Evolutionary conservation across 2,888 invertebrate genomes (phyloP).

Genomic region (Metacarcinus magister): DNA sequence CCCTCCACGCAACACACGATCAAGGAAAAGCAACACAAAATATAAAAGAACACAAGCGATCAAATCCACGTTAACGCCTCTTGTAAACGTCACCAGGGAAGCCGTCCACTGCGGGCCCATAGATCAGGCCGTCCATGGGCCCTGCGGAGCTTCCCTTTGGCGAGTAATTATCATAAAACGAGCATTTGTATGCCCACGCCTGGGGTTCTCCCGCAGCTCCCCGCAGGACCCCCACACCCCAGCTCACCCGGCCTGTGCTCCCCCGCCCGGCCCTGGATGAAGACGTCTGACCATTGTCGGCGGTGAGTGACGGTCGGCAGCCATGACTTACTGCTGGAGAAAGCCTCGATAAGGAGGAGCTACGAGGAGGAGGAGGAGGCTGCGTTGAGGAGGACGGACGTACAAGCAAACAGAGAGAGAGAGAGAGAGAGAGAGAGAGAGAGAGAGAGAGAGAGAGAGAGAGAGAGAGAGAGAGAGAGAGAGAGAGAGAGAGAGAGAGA

Average conservation of each 20-base stretch:
- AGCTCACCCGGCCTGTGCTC: conserved; percentile 36
- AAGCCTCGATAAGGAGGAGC: conserved; percentile 57
- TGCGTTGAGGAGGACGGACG: background rate
- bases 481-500: conserved; percentile 54
- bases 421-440: conserved; percentile 55
- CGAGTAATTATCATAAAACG: conserved; percentile 77
- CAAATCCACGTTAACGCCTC: conserved; percentile 16
- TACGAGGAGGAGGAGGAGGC: background rate
- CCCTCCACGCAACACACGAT: background rate
- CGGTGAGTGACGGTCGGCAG: conserved; percentile 64
- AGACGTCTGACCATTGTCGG: conserved; percentile 77
- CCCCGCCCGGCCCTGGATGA: conserved; percentile 67
- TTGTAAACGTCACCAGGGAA: conserved; percentile 32
- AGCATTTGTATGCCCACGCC: conserved; percentile 78
- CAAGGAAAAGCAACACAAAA: background rate
- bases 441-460: conserved; percentile 46
- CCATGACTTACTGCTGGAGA: conserved; percentile 64
- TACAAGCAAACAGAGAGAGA: conserved; percentile 26
- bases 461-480: conserved; percentile 53
- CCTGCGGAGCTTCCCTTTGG: conserved; percentile 75
- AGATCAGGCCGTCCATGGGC: conserved; percentile 72
- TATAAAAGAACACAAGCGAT: background rate
- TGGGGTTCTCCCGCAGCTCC: conserved; percentile 57
- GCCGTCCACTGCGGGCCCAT: conserved; percentile 58
- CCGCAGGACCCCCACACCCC: conserved; percentile 32